Conservation (phyloP, 2,797 vertebrate genomes). For the Hemibagrus guttatus region DNA sequence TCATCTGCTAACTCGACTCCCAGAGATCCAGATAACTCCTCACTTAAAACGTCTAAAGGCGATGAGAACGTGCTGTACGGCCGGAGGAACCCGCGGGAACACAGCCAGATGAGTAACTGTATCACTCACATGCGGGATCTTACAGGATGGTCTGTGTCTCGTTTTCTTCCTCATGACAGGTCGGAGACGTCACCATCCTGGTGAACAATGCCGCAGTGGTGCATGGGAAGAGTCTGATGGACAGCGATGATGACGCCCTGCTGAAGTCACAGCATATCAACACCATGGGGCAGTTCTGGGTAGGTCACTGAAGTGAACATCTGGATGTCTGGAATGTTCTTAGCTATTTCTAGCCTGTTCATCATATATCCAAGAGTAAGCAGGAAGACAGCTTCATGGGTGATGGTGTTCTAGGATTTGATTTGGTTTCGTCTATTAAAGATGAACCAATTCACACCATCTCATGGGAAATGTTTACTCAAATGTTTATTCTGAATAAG, state of each 20-base stretch:
- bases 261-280: constrained; percentile 97
- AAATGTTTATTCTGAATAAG: background rate
- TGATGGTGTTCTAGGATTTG: background rate
- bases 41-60: constrained; percentile 23
- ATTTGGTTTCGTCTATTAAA: background rate
- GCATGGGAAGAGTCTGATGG: constrained; percentile 93
- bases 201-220: constrained; percentile 99
- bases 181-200: constrained; percentile 94
- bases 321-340: background rate
- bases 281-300: constrained; percentile 98
- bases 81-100: too few species aligned
- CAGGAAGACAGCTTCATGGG: background rate
- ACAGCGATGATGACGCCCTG: constrained; percentile 94
- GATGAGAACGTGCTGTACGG: constrained; percentile 51
- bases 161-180: constrained; percentile 70
- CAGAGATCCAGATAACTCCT: constrained; percentile 30
- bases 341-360: background rate
- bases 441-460: background rate
- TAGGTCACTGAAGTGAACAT: constrained; percentile 64
- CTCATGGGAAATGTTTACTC: background rate
- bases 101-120: background rate
- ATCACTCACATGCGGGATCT: constrained; percentile 4
- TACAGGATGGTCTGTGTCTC: constrained; percentile 17
- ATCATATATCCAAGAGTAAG: background rate
- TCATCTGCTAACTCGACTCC: constrained; percentile 33